Evolutionary conservation across 2,113 vertebrate genomes (phyloP), one percentile per base, ranked within the genome.

Genomic region (Myrmecophaga tridactyla): DNA sequence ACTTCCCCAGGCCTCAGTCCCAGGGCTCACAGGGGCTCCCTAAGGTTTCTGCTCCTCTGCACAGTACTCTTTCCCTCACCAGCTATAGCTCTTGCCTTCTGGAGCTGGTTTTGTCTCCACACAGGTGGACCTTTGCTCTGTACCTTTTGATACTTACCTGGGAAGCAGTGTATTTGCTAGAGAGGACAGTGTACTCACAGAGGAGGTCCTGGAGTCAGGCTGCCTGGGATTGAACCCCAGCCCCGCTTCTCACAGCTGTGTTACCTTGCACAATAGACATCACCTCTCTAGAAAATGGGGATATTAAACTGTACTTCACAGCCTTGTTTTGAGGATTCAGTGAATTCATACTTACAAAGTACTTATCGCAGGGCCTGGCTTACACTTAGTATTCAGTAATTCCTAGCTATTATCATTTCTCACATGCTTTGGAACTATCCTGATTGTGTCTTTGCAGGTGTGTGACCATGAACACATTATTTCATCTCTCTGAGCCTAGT

Each of bases 401-500:
- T 63, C 53, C 82, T 18, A 58, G 56, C 56, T 58, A 2, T 86
- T 31, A 75, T 21, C 36, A 7, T 78, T 80, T 81, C 29, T 85
- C 65, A 85, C 41, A 9, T 36, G 76, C 11, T 29, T 51, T 90
- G n/a, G 31, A 89, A 58, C 23, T 69, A 73, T 60, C 63, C 77
- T 93, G 67, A n/a, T 29, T 84, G 31, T 51, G 27, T 27, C 29
- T 48, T 86, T 58, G 43, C 27, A 21, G 48, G 39, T 72, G 2
- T 43, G 39, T 82, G 53, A 36, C 56, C n/a, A 43, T 7, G 20
- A 72, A 17, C 13, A 60, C 67, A 31, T 41, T 46, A 39, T 36
- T 77, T 94, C 41, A 72, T 39, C 27, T 70, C 67, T 77, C n/a
- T 77, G 83, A 81, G 51, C 73, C 75, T 41, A 21, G 34, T 88